Evolutionary conservation across 2,113 vertebrate species (phyloP).

Genomic region (Pollimyrus isidori): DNA sequence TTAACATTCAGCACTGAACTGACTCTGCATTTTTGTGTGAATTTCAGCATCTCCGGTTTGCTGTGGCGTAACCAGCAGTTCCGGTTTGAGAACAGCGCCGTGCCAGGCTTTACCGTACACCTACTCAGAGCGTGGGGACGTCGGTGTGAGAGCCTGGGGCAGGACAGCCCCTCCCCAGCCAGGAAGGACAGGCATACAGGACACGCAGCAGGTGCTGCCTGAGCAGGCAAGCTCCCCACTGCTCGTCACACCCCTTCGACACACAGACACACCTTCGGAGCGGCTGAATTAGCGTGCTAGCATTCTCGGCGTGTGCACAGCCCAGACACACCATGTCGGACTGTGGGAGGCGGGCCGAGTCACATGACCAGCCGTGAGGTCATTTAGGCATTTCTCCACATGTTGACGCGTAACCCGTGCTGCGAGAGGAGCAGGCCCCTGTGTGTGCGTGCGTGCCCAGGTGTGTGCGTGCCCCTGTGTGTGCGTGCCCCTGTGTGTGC

Average conservation of each 20-base stretch:
- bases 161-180: not conserved
- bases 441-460: too few species aligned
- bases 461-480: too few species aligned
- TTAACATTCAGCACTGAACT: not conserved
- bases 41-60: not conserved
- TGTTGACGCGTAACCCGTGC: not conserved
- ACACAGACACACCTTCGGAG: not conserved
- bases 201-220: not conserved
- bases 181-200: not conserved
- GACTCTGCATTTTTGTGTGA: not conserved
- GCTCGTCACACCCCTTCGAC: not conserved
- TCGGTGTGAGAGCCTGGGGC: not conserved
- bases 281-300: not conserved
- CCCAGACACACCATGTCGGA: not conserved
- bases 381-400: not conserved
- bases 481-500: not conserved
- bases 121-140: not conserved
- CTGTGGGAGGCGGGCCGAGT: not conserved
- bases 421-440: not conserved
- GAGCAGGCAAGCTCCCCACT: not conserved
- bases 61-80: not conserved
- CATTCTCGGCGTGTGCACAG: not conserved
- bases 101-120: not conserved
- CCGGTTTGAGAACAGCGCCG: not conserved
- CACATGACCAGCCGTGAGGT: not conserved